phyloP scores from a whole-genome alignment of 2,797 vertebrate species.

The Enteromius radiatus region DNA sequence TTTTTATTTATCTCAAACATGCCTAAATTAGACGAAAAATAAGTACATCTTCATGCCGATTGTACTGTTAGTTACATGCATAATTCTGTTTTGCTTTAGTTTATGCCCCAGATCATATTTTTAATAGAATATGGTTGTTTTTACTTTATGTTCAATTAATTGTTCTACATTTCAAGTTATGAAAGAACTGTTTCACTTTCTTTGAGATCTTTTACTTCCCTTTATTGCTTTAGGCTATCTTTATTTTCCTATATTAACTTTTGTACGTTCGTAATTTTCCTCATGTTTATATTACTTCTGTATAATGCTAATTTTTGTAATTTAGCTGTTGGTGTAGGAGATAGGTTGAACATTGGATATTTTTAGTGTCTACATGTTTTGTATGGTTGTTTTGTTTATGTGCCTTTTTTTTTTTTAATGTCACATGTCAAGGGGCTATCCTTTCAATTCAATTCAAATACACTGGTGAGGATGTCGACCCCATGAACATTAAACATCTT shows the following conservation, averaged over 20 bases:
- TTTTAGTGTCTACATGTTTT: not conserved
- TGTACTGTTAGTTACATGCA: not conserved
- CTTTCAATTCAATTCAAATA: not conserved
- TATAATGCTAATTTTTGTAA: not conserved
- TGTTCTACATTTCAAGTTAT: constrained; percentile 12
- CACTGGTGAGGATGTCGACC: not conserved
- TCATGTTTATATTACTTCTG: not conserved
- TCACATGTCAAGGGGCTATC: not conserved
- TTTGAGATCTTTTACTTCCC: not conserved
- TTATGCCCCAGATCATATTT: constrained; percentile 46
- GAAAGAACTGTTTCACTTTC: not conserved
- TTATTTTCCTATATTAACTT: not conserved
- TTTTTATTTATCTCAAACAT: not conserved
- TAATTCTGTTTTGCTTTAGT: not conserved
- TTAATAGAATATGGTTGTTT: not conserved
- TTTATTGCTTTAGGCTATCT: not conserved
- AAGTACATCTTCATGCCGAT: not conserved
- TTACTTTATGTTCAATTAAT: constrained; percentile 4
- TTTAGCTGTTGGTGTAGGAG: not conserved
- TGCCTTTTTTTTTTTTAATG: not conserved
- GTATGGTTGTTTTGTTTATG: not conserved
- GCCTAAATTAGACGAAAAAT: not conserved
- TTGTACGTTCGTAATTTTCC: not conserved
- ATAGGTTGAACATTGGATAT: not conserved
- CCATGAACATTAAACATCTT: not conserved